Evolutionary conservation across 1,140 invertebrate species (phyloP).

Genomic region (Cotesia glomerata): DNA sequence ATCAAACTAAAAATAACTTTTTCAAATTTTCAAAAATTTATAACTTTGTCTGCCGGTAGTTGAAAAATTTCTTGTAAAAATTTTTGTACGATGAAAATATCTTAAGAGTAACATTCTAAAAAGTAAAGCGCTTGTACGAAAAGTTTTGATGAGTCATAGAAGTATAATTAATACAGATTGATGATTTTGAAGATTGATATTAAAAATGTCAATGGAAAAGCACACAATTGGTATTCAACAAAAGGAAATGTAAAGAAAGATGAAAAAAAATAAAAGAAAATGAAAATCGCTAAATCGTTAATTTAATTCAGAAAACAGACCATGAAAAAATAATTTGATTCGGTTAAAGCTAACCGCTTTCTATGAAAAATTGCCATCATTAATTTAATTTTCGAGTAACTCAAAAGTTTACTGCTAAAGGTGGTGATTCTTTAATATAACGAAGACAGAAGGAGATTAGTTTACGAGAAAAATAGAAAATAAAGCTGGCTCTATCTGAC

Average conservation of each 20-base stretch:
- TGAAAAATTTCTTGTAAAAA: too few relatives aligned
- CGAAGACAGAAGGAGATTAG: conserved; percentile 7
- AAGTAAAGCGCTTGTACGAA: too few relatives aligned
- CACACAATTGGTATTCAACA: background rate
- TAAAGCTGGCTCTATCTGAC: background rate
- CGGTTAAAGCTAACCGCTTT: background rate
- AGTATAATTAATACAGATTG: background rate
- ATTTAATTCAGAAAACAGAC: background rate
- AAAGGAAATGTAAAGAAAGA: background rate
- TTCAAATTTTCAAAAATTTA: too few relatives aligned
- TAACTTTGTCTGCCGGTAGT: too few relatives aligned
- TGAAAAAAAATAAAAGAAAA: background rate
- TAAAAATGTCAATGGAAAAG: background rate
- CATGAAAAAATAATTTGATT: background rate
- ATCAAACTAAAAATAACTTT: too few relatives aligned
- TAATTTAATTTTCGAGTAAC: background rate
- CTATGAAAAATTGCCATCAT: conserved; percentile 10
- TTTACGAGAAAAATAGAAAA: background rate
- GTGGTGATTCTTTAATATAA: background rate
- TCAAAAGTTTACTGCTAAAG: background rate
- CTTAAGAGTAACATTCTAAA: too few relatives aligned
- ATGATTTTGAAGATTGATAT: background rate
- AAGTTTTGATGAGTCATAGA: too few relatives aligned
- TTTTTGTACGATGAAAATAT: too few relatives aligned
- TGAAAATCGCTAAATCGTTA: background rate